A percentile compares a stretch with the other conserved stretches of the same genome.
Evolutionary conservation across 2,797 vertebrate species (phyloP).

Genomic region (Euphonia xanthogaster): DNA sequence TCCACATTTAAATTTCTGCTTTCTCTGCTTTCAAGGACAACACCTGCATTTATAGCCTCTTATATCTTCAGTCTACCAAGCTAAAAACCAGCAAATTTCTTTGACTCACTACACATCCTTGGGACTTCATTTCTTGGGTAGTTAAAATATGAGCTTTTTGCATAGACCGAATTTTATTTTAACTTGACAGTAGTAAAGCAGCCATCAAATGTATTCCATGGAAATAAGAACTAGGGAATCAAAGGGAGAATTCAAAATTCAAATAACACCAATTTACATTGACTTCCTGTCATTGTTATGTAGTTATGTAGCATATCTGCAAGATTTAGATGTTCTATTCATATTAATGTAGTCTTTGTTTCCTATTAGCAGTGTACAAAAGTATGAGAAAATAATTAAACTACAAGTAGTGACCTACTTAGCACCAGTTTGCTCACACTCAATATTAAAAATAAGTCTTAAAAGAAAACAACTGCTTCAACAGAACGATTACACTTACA

Average conservation of each 20-base stretch:
- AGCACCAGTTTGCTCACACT: background rate
- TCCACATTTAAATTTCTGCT: background rate
- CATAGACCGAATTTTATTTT: background rate
- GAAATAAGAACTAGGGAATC: background rate
- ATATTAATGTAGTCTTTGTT: background rate
- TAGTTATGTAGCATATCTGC: background rate
- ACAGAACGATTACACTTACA: background rate
- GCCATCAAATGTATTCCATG: background rate
- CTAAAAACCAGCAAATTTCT: accelerated
- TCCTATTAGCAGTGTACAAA: background rate
- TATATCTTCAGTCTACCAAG: background rate
- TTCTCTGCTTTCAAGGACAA: background rate
- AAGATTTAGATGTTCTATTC: background rate
- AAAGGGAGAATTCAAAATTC: background rate
- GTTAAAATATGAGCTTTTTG: background rate
- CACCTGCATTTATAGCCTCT: background rate
- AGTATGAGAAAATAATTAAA: background rate
- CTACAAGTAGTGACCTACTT: background rate
- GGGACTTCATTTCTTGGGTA: background rate
- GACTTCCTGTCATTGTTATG: background rate
- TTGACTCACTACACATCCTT: background rate
- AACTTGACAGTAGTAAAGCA: background rate
- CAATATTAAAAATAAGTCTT: background rate
- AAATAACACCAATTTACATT: background rate
- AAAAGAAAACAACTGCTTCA: background rate